phyloP scores from a whole-genome alignment of 2,888 invertebrate species.

The Noctua janthe region DNA sequence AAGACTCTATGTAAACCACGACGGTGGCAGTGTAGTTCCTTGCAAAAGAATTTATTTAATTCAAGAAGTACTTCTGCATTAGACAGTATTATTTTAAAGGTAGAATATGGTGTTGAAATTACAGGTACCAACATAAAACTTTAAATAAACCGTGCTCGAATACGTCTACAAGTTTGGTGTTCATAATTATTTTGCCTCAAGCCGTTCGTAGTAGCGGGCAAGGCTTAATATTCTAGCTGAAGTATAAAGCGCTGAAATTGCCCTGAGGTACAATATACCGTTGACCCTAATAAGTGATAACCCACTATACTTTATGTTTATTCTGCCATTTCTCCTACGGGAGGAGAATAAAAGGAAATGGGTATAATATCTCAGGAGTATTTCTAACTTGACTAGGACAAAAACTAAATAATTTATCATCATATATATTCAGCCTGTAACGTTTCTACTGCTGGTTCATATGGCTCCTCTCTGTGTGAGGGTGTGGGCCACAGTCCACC shows the following conservation, averaged over 20 bases:
- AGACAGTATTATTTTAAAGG: neutral
- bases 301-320: neutral
- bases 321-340: neutral
- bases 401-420: neutral
- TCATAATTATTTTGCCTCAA: slow-evolving; percentile 2
- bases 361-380: slow-evolving; percentile 10
- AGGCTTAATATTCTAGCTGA: neutral
- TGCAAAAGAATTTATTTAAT: neutral
- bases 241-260: neutral
- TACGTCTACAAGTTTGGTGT: neutral
- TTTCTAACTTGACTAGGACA: neutral
- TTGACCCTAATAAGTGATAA: slow-evolving; percentile 46
- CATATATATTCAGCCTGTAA: neutral
- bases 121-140: neutral
- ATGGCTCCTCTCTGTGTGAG: neutral
- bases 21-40: too few relatives aligned
- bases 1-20: neutral
- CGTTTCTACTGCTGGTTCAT: neutral
- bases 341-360: slow-evolving; percentile 6
- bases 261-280: slow-evolving; percentile 9
- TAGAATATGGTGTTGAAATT: neutral
- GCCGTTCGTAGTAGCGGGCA: neutral
- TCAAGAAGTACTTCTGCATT: neutral
- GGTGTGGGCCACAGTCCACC: neutral
- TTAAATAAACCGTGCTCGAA: neutral